These are phyloP conservation scores for Scleropages formosus DNA, from an alignment of 2,797 vertebrate species.

Conservation along the genomic window DNA sequence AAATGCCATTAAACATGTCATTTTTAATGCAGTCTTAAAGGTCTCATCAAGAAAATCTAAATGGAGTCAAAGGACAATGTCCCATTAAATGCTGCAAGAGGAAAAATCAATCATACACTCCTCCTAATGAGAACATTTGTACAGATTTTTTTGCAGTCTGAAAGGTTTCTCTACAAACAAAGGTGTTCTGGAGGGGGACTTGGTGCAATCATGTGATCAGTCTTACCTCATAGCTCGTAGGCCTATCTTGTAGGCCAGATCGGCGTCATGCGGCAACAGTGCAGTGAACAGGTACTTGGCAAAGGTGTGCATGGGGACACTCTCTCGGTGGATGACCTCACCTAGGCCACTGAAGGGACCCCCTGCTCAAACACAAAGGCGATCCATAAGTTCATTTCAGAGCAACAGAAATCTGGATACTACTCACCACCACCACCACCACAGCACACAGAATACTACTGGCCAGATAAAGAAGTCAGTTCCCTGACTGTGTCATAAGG, in stretches of 20 bases:
- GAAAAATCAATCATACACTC: too few species aligned
- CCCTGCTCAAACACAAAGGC: conserved; percentile 61
- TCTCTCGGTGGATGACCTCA: conserved; percentile 95
- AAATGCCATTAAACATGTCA: not conserved
- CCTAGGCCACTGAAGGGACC: conserved; percentile 95
- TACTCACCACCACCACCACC: not conserved
- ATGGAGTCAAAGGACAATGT: not conserved
- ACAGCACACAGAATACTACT: too few species aligned
- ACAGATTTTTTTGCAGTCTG: too few species aligned
- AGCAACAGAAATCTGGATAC: not conserved
- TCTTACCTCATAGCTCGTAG: conserved; percentile 94
- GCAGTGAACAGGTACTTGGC: conserved; percentile 97
- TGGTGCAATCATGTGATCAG: not conserved
- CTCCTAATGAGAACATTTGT: too few species aligned
- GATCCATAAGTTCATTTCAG: not conserved
- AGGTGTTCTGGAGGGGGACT: not conserved
- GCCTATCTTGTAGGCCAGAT: conserved; percentile 93
- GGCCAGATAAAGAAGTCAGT: too few species aligned
- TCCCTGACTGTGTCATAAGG: not conserved
- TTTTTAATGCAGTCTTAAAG: not conserved
- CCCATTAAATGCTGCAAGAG: not conserved
- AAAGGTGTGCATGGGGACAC: conserved; percentile 97
- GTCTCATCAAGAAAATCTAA: not conserved
- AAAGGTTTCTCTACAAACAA: not conserved
- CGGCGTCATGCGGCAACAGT: conserved; percentile 88